These are phyloP conservation scores for Manis pentadactyla DNA, from an alignment of 2,797 vertebrate species.

Conservation along the genomic window DNA sequence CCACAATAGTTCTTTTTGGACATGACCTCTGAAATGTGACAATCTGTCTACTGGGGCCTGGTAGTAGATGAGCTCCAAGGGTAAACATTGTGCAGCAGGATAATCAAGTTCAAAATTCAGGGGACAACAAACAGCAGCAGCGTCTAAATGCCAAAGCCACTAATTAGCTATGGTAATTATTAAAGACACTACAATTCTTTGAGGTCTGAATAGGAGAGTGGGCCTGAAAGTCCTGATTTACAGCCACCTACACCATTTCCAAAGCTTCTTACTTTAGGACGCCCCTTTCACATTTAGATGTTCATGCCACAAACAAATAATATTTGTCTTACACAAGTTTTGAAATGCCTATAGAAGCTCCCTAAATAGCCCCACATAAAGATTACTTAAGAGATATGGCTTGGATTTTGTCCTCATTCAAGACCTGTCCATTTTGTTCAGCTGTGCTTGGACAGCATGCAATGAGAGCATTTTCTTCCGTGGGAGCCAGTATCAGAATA, in stretches of 20 bases:
- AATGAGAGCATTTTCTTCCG: not conserved
- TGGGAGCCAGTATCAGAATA: not conserved
- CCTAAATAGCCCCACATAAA: not conserved
- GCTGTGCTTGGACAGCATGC: not conserved
- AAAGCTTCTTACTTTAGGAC: not conserved
- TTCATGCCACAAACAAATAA: not conserved
- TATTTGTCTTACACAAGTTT: not conserved
- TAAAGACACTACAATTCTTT: not conserved
- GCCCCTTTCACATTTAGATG: not conserved
- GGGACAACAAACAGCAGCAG: not conserved
- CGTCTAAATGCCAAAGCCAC: not conserved
- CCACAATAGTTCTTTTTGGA: not conserved
- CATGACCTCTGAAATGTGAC: not conserved
- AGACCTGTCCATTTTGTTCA: not conserved
- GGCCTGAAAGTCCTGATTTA: not conserved
- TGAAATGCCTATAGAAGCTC: not conserved
- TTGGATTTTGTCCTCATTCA: not conserved
- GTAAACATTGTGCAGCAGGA: not conserved
- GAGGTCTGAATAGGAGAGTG: not conserved
- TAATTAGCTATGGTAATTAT: not conserved
- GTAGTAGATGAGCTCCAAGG: not conserved
- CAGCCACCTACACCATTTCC: not conserved
- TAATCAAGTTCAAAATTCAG: not conserved
- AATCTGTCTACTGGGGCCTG: not conserved
- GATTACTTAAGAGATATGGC: not conserved